These are phyloP conservation scores for Oophaga sylvatica DNA, from an alignment of 2,797 vertebrate species.

Conservation along the genomic window DNA sequence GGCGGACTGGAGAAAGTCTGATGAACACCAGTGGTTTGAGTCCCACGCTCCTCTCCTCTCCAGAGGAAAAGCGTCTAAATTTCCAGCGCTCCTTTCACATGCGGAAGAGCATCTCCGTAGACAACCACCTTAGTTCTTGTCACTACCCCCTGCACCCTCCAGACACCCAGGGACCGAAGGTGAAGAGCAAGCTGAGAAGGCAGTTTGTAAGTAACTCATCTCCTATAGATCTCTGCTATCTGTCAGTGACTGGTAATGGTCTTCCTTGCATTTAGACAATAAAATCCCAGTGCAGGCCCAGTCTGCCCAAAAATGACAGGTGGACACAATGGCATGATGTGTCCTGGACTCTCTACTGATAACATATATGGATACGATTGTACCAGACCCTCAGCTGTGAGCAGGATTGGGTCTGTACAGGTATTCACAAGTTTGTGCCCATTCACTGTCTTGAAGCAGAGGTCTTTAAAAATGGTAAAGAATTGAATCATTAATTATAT, in stretches of 20 bases:
- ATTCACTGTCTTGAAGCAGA: too few species aligned
- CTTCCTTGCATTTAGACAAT: too few species aligned
- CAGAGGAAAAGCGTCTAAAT: slow-evolving; percentile 80
- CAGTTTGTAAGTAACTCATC: slow-evolving; percentile 84
- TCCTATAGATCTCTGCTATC: neutral
- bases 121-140: slow-evolving; percentile 82
- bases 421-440: too few species aligned
- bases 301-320: too few species aligned
- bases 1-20: slow-evolving; percentile 81
- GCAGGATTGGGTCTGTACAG: too few species aligned
- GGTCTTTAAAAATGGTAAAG: too few species aligned
- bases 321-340: too few species aligned
- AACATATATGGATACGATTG: too few species aligned
- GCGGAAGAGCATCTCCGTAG: slow-evolving; percentile 86
- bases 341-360: too few species aligned
- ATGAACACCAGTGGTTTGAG: slow-evolving; percentile 64
- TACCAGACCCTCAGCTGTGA: too few species aligned
- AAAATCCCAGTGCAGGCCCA: too few species aligned
- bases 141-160: slow-evolving; percentile 68
- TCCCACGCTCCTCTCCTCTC: slow-evolving; percentile 71
- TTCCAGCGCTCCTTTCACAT: slow-evolving; percentile 85
- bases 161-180: slow-evolving; percentile 65
- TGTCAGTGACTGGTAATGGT: neutral
- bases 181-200: slow-evolving; percentile 85
- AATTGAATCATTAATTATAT: neutral